phyloP scores from a whole-genome alignment of 2,888 invertebrate species.

The Morpho helenor region DNA sequence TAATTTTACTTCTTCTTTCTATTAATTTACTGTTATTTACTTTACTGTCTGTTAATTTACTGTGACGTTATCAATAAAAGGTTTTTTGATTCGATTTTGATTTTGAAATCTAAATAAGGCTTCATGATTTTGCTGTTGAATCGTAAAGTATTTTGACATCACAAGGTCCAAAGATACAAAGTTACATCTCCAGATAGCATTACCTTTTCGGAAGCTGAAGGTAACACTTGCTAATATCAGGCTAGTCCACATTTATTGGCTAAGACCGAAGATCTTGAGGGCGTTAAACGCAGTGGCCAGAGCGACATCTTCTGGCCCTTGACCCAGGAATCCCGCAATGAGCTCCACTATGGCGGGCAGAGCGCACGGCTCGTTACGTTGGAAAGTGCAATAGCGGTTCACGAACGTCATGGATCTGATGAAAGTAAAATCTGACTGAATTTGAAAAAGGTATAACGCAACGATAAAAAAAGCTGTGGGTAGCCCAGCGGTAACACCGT shows the following conservation, averaged over 20 bases:
- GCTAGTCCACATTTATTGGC: conserved; percentile 75
- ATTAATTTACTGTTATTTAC: no score
- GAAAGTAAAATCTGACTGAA: background rate
- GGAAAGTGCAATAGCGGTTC: conserved; percentile 95
- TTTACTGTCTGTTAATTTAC: no score
- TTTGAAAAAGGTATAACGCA: no score
- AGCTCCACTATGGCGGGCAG: conserved; percentile 95
- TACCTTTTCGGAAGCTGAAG: background rate
- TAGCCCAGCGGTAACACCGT: no score
- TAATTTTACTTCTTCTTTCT: no score
- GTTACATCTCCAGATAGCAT: background rate
- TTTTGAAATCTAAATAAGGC: no score
- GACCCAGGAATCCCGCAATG: conserved; percentile 94
- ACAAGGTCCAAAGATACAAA: no score
- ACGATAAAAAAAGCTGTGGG: no score
- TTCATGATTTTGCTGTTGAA: no score
- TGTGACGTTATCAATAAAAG: no score
- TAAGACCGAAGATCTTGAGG: conserved; percentile 91
- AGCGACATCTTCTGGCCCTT: conserved; percentile 93
- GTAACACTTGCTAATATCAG: background rate
- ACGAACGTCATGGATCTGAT: conserved; percentile 87
- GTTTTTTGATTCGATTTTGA: no score
- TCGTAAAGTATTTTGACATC: no score
- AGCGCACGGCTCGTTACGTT: conserved; percentile 97
- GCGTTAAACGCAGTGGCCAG: conserved; percentile 95